Evolutionary conservation across 2,888 invertebrate species (phyloP).

Genomic region (Subacronicta megacephala): DNA sequence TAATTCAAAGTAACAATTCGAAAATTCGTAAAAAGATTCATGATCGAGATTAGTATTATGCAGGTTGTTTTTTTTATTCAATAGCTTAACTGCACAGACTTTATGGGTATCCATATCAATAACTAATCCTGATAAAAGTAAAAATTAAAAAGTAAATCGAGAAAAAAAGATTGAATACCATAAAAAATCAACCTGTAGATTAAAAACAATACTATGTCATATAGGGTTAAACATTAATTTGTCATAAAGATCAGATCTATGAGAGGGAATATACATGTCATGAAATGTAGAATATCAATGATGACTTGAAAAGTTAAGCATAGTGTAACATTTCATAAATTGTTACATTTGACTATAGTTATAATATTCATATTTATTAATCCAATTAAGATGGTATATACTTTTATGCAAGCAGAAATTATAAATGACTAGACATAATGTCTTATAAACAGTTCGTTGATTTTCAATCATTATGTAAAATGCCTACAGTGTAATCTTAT

Average conservation of each 20-base stretch:
- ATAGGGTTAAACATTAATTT: conserved; percentile 16
- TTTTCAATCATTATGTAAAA: conserved; percentile 71
- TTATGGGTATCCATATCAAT: no score
- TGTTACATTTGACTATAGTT: conserved; percentile 47
- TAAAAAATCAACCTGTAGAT: neutral
- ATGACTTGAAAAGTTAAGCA: conserved; percentile 45
- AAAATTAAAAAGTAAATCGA: no score
- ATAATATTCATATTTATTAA: conserved; percentile 46
- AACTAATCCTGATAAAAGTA: neutral
- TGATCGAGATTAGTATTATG: conserved; percentile 34
- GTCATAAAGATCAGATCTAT: conserved; percentile 25
- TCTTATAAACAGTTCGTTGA: conserved; percentile 84
- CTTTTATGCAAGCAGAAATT: conserved; percentile 68
- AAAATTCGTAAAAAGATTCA: conserved; percentile 43
- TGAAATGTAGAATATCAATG: conserved; percentile 39
- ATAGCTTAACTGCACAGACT: neutral
- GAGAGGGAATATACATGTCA: conserved; percentile 28
- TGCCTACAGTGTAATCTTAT: conserved; percentile 61
- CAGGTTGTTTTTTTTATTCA: neutral
- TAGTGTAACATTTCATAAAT: conserved; percentile 41
- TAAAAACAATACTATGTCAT: conserved; percentile 6
- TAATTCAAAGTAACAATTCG: conserved; percentile 31
- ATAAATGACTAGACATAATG: conserved; percentile 83
- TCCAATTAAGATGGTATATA: conserved; percentile 52
- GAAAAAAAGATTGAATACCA: no score